These are phyloP conservation scores for Cephalotes varians DNA, from an alignment of 2,888 invertebrate genomes.

Conservation along the genomic window DNA sequence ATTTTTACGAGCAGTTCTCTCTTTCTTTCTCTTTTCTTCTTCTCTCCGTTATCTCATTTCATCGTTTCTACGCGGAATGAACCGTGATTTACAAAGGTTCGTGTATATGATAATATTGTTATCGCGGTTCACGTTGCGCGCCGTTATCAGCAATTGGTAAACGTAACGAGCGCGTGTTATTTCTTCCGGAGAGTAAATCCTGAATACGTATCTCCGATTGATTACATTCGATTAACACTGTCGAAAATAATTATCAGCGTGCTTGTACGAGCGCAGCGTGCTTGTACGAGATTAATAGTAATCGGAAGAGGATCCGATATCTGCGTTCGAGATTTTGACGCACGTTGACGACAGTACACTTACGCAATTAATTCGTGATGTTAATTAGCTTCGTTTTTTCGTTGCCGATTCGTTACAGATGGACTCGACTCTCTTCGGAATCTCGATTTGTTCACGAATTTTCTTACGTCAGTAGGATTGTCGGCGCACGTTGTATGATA, in stretches of 20 bases:
- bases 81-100: slow-evolving; percentile 62
- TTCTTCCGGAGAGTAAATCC: slow-evolving; percentile 66
- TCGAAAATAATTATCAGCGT: slow-evolving; percentile 62
- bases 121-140: slow-evolving; percentile 40
- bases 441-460: not conserved
- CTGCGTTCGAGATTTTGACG: not conserved
- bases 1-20: not conserved
- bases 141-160: slow-evolving; percentile 61
- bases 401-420: too few relatives aligned
- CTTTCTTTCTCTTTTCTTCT: not conserved
- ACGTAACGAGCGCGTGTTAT: slow-evolving; percentile 56
- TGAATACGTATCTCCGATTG: slow-evolving; percentile 65
- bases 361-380: not conserved
- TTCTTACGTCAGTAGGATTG: not conserved
- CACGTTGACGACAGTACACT: not conserved
- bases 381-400: not conserved
- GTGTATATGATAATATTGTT: slow-evolving; percentile 55
- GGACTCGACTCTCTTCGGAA: not conserved
- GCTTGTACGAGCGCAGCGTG: slow-evolving; percentile 61
- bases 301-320: slow-evolving; percentile 69
- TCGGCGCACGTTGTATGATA: not conserved
- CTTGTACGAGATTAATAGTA: slow-evolving; percentile 66
- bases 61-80: slow-evolving; percentile 24
- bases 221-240: slow-evolving; percentile 68
- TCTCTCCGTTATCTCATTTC: slow-evolving; percentile 12